A percentile compares a stretch with the other conserved stretches of the same genome.
Evolutionary conservation across 2,113 vertebrate genomes (phyloP).

Genomic region (Macrotis lagotis): DNA sequence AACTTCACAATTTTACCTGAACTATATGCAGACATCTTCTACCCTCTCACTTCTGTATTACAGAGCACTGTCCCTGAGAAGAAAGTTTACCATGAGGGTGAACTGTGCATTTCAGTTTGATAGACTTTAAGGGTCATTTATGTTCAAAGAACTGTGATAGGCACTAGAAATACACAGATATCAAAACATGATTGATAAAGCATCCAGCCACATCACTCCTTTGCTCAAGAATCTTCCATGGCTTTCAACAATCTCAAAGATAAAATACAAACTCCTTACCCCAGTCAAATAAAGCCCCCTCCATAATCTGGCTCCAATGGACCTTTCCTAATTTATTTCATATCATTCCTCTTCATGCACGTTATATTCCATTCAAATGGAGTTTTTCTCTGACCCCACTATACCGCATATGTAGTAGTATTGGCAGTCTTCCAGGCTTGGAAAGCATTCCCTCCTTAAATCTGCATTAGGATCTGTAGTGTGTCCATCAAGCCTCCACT

Average conservation of each 20-base stretch:
- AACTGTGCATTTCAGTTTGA: neutral
- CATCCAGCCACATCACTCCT: neutral
- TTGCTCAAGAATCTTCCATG: neutral
- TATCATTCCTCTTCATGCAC: neutral
- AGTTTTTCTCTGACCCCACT: neutral
- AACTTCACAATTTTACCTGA: neutral
- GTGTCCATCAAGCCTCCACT: neutral
- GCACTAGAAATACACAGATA: neutral
- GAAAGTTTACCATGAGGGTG: neutral
- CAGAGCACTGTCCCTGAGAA: neutral
- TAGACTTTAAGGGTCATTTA: neutral
- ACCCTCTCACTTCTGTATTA: neutral
- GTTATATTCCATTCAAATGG: neutral
- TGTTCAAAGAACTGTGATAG: neutral
- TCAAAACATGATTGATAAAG: neutral
- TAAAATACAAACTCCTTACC: neutral
- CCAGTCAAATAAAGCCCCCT: neutral
- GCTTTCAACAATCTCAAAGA: neutral
- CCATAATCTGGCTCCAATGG: neutral
- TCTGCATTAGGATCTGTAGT: neutral
- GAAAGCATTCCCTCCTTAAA: neutral
- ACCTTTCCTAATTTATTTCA: neutral
- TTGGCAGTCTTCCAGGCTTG: no score
- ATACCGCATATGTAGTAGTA: neutral
- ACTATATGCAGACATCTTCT: neutral